These are phyloP conservation scores for Lepidurus packardi DNA, from an alignment of 1,140 invertebrate species.

Conservation along the genomic window DNA sequence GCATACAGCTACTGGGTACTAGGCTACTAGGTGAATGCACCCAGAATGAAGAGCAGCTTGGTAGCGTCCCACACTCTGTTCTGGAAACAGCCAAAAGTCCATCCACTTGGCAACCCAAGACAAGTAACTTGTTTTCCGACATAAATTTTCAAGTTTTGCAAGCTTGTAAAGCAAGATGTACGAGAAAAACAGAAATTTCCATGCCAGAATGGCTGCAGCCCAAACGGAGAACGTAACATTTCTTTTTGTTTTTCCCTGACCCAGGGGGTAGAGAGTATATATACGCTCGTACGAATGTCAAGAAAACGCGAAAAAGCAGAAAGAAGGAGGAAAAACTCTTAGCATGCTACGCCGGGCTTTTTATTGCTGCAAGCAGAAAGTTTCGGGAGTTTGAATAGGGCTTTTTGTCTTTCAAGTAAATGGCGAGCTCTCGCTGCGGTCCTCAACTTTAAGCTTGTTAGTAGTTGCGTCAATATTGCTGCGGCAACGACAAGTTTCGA, in stretches of 20 bases:
- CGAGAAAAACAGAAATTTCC: background rate
- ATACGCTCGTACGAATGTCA: background rate
- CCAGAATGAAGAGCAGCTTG: no score
- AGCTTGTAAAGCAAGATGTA: background rate
- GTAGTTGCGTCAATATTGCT: constrained; percentile 15
- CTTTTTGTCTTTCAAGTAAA: constrained; percentile 15
- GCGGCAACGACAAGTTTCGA: constrained; percentile 17
- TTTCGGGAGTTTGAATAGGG: background rate
- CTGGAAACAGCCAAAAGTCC: background rate
- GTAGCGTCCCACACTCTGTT: no score
- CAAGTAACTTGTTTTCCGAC: background rate
- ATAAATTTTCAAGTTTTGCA: background rate
- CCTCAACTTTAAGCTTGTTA: constrained; percentile 19
- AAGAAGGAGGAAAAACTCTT: background rate
- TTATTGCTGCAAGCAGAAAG: background rate
- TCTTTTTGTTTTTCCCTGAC: background rate
- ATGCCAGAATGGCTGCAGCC: background rate
- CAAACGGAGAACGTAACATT: background rate
- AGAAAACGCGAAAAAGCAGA: background rate
- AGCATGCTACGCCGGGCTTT: background rate
- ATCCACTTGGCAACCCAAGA: background rate
- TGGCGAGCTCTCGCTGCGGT: background rate
- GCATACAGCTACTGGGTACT: no score
- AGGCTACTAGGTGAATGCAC: no score
- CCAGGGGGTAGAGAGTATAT: background rate